Evolutionary conservation across 2,113 vertebrate species (phyloP).

Genomic region (Mustela lutreola): DNA sequence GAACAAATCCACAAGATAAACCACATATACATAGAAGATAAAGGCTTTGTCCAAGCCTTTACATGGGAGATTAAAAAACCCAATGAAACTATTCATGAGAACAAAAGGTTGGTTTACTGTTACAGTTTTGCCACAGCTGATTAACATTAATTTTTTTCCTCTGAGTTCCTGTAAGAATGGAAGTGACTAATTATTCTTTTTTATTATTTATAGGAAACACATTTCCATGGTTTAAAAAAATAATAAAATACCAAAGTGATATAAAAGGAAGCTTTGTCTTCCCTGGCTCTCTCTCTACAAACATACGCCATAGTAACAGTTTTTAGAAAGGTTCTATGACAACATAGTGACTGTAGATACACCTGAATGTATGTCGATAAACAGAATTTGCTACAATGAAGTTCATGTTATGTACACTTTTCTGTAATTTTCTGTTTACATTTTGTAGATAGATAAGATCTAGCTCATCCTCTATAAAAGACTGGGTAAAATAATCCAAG

Average conservation of each 20-base stretch:
- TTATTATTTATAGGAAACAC: background rate
- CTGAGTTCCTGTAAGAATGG: background rate
- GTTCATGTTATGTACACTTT: background rate
- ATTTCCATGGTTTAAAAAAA: background rate
- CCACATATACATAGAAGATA: background rate
- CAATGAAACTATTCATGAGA: constrained; percentile 9
- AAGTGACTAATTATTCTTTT: background rate
- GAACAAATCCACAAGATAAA: constrained; percentile 23
- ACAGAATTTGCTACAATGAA: background rate
- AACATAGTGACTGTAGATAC: background rate
- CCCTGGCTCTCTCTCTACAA: background rate
- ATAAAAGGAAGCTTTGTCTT: background rate
- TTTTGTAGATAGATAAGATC: background rate
- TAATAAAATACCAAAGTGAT: background rate
- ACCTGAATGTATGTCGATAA: background rate
- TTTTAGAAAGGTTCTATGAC: background rate
- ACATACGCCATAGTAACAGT: background rate
- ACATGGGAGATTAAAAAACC: background rate
- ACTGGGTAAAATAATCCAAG: background rate
- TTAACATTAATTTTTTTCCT: background rate
- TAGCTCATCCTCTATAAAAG: background rate
- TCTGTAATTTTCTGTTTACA: background rate
- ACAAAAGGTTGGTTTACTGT: background rate
- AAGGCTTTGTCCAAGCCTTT: background rate
- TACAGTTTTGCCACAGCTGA: background rate